These are phyloP conservation scores for Archilochus colubris DNA, from an alignment of 2,113 vertebrate species.

Conservation along the genomic window DNA sequence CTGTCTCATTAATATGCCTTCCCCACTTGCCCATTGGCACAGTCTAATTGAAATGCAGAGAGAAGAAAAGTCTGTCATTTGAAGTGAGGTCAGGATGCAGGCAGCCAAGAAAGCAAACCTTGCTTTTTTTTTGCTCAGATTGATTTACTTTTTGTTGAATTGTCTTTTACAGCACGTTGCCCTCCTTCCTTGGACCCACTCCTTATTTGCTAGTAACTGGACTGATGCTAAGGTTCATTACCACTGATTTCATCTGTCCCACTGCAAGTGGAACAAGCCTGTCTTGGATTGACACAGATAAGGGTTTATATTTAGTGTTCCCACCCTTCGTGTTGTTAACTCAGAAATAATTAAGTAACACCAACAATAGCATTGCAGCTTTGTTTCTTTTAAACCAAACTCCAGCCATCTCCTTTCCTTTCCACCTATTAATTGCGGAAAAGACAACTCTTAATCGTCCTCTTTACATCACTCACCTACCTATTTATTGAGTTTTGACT, in stretches of 20 bases:
- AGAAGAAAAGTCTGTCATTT: conserved; percentile 67
- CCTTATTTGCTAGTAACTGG: not conserved
- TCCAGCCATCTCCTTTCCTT: not conserved
- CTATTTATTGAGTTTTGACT: not conserved
- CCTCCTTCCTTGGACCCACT: not conserved
- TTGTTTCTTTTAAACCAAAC: not conserved
- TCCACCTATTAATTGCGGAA: not conserved
- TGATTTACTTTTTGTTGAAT: not conserved
- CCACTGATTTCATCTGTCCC: not conserved
- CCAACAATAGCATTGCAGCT: not conserved
- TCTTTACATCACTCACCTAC: not conserved
- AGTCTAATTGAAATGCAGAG: conserved; percentile 76
- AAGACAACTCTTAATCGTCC: not conserved
- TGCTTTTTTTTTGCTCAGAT: not conserved
- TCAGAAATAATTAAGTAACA: not conserved
- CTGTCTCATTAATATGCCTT: conserved; percentile 69
- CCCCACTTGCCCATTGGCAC: conserved; percentile 64
- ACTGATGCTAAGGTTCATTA: not conserved
- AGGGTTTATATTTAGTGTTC: conserved; percentile 16
- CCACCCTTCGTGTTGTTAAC: conserved; percentile 9
- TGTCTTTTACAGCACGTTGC: not conserved
- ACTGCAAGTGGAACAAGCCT: not conserved
- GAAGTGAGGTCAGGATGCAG: conserved; percentile 8
- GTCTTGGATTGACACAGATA: not conserved
- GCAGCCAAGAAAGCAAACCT: conserved; percentile 16